Percentiles rank a stretch among this genome's conserved stretches.
phyloP scores from a whole-genome alignment of 2,888 invertebrate species.

The Perithous albicinctus region DNA sequence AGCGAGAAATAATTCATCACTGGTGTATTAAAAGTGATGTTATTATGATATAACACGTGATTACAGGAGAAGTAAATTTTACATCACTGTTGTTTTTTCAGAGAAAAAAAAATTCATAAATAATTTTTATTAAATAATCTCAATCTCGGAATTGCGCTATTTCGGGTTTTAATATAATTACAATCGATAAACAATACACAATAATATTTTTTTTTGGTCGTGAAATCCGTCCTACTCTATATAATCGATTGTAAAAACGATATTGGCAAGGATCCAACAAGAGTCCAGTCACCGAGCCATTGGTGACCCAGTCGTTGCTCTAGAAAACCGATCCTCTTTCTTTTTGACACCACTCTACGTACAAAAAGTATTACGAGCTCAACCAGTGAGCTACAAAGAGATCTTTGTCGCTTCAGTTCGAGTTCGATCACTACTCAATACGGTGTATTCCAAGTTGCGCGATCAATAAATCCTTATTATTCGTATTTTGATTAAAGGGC shows the following conservation, averaged over 20 bases:
- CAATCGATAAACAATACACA: background rate
- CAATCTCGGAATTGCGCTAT: no score
- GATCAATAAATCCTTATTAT: background rate
- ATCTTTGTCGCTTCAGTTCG: slow-evolving; percentile 30
- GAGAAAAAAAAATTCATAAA: no score
- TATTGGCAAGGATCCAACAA: slow-evolving; percentile 49
- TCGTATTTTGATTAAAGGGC: background rate
- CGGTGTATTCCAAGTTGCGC: background rate
- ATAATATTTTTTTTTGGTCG: slow-evolving; percentile 10
- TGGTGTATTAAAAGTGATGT: no score
- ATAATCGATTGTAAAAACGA: slow-evolving; percentile 31
- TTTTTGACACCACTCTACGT: slow-evolving; percentile 26
- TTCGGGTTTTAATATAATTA: no score
- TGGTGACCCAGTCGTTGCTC: slow-evolving; percentile 60
- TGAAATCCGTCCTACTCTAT: background rate
- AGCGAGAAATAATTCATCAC: no score
- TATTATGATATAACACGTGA: no score
- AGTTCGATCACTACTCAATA: slow-evolving; percentile 25
- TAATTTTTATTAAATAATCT: no score
- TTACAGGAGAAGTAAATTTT: no score
- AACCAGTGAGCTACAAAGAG: slow-evolving; percentile 53
- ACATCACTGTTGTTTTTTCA: no score
- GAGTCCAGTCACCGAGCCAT: slow-evolving; percentile 16
- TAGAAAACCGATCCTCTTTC: slow-evolving; percentile 58
- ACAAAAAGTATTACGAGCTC: slow-evolving; percentile 66